These are phyloP conservation scores for Hydrotaea diabolus DNA, from an alignment of 2,888 invertebrate genomes.

Conservation along the genomic window DNA sequence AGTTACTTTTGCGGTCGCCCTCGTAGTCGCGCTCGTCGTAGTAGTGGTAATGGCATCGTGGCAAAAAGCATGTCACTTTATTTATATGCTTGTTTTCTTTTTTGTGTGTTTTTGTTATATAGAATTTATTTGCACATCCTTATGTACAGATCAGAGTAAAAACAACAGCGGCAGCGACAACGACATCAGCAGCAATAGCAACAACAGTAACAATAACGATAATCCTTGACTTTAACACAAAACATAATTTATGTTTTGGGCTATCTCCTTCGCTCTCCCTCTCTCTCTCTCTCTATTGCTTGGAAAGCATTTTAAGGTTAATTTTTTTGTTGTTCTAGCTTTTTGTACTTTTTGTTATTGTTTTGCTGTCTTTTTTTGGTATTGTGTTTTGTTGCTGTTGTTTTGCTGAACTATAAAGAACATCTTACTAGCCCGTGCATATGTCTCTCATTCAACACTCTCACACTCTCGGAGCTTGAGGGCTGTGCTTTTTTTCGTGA, in stretches of 20 bases:
- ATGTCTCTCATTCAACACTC: background rate
- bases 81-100: constrained; percentile 21
- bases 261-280: no score
- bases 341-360: background rate
- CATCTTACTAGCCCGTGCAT: background rate
- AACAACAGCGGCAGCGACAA: background rate
- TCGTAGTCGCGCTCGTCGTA: background rate
- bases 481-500: background rate
- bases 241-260: constrained; percentile 66
- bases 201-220: constrained; percentile 49
- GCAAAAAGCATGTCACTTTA: background rate
- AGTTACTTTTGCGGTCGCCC: no score
- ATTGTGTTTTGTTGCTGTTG: background rate
- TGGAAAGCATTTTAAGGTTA: constrained; percentile 64
- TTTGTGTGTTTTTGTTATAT: no score
- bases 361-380: background rate
- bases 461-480: background rate
- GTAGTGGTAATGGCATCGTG: background rate
- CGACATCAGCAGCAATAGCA: constrained; percentile 41
- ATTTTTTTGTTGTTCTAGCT: constrained; percentile 40
- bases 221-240: constrained; percentile 65
- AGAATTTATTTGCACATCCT: constrained; percentile 35
- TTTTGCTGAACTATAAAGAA: background rate
- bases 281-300: constrained; percentile 10
- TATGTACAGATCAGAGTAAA: constrained; percentile 27